phyloP scores from a whole-genome alignment of 2,888 invertebrate genomes.

The Lithophane ornitopus region DNA sequence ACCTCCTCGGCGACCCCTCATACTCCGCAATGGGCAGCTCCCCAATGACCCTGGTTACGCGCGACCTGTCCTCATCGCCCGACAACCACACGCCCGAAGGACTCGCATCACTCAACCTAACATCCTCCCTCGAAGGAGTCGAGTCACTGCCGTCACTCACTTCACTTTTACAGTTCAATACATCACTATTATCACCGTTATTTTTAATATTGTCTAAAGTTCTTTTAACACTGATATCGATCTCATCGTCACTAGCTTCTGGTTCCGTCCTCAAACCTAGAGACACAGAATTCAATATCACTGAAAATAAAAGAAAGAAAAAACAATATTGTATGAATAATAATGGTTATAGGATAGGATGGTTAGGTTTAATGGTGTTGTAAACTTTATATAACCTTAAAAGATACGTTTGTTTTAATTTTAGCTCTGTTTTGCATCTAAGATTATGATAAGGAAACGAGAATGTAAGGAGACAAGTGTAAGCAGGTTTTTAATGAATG shows the following conservation, averaged over 20 bases:
- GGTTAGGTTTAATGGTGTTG: conserved; percentile 45
- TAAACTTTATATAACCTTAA: conserved; percentile 56
- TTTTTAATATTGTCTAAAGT: conserved; percentile 89
- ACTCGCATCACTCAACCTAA: conserved; percentile 80
- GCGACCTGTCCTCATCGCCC: conserved; percentile 83
- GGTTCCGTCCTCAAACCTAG: conserved; percentile 90
- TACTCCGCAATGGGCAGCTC: conserved; percentile 98
- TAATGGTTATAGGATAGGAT: conserved; percentile 70
- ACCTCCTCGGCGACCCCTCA: conserved; percentile 97
- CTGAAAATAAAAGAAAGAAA: conserved; percentile 88
- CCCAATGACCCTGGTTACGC: conserved; percentile 93
- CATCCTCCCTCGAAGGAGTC: conserved; percentile 81
- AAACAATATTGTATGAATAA: conserved; percentile 77
- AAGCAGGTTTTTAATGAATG: not conserved
- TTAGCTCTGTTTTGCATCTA: not conserved
- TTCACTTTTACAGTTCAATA: conserved; percentile 88
- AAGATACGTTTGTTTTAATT: not conserved
- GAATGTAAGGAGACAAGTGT: not conserved
- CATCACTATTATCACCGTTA: conserved; percentile 88
- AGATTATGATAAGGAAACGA: not conserved
- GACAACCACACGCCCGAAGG: conserved; percentile 82
- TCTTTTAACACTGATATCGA: conserved; percentile 88
- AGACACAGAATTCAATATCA: conserved; percentile 90
- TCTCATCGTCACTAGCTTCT: conserved; percentile 88
- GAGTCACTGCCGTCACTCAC: conserved; percentile 84